Conservation (phyloP, 1,140 invertebrate species). For the Rhagoletis pomonella region DNA sequence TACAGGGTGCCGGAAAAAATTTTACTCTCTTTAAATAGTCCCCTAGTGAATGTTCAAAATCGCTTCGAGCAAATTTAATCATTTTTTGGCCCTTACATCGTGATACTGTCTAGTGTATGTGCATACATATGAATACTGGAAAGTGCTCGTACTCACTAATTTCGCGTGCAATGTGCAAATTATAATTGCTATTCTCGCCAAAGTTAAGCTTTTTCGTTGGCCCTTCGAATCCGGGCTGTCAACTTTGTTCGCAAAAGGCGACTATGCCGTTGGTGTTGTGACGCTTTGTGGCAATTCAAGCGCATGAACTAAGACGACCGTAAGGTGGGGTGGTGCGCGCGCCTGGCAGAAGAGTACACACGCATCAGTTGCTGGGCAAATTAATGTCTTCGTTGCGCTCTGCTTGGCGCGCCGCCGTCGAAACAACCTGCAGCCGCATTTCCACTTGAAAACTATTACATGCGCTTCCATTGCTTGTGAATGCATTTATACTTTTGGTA, state of each 20-base stretch:
- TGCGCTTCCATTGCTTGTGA: constrained; percentile 10
- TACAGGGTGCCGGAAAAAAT: too few species aligned
- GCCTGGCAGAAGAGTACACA: neutral
- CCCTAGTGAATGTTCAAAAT: too few species aligned
- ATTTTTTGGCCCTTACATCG: too few species aligned
- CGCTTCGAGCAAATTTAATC: too few species aligned
- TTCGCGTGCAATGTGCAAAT: constrained; percentile 25
- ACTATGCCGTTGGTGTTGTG: neutral
- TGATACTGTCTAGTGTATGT: too few species aligned
- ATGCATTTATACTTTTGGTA: constrained; percentile 34
- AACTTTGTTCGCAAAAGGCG: neutral
- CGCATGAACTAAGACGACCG: neutral
- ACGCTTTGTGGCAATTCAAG: neutral
- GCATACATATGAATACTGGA: too few species aligned
- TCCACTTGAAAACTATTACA: neutral
- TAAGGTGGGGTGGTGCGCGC: neutral
- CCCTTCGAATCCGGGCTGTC: constrained; percentile 1
- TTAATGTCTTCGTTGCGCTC: constrained; percentile 66
- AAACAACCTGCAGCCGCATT: constrained; percentile 38
- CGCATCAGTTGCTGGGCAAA: constrained; percentile 51
- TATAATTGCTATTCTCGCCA: neutral
- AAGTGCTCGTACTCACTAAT: neutral
- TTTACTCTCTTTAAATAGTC: too few species aligned
- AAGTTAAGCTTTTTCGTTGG: neutral
- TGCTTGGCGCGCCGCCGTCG: constrained; percentile 63